Evolutionary conservation across 2,797 vertebrate genomes (phyloP), one percentile per base, ranked within the genome.

Genomic region (Meriones psammophilus): DNA sequence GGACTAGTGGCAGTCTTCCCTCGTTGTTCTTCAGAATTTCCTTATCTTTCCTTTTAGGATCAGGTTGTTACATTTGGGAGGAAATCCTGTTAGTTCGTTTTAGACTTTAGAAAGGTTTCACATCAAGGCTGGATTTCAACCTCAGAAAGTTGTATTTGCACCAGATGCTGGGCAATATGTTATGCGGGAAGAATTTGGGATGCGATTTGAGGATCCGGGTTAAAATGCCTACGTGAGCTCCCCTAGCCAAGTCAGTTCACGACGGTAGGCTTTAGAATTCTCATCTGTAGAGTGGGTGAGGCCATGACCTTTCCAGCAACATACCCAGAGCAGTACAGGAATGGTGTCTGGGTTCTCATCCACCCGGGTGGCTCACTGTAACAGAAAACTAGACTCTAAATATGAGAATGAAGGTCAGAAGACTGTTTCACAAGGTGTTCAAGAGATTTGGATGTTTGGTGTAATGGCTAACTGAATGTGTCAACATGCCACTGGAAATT

Each of bases 51-150:
- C 8, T 68, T 89, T 94, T 66, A 15, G 92, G 4, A 56, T 91
- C 36, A n/a, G 33, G 28, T 85, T 92, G 15, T 56, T 77, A 96
- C 88, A 76, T 79, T 96, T 71, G 84, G 8, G 80, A 74, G 88
- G 83, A 87, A 95, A 62, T 39, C 22, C 10, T 15, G 76, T 9
- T 50, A 30, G n/a, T 17, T 95, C 60, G 88, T 56, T 94, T 80
- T 74, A 68, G 26, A 89, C 93, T 95, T 88, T 36, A 77, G 68
- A 26, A 92, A 74, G 12, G 0, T 91, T 88, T 46, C 36, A 5
- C 69, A 60, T 62, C 3, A 56, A 96, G 74, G 17, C 36, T 88
- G 33, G 64, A 96, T 93, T 94, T 88, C 17, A 87, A 92, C 33
- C 13, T 28, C n/a, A 76, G 64, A 89, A 69, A 95, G 94, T 68